These are phyloP conservation scores for Dasypus novemcinctus DNA, from an alignment of 2,113 vertebrate species.

Conservation along the genomic window DNA sequence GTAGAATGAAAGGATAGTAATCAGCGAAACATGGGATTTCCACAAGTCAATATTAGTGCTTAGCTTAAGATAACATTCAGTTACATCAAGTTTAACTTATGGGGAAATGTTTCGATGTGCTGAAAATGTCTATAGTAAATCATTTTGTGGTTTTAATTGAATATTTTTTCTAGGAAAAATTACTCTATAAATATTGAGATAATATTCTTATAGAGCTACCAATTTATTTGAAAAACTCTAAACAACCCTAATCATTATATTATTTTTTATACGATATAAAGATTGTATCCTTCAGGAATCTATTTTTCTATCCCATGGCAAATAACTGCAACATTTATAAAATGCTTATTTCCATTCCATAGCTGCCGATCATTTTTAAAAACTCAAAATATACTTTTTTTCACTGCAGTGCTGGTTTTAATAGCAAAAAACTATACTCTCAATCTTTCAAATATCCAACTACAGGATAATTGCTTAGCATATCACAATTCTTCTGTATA, in stretches of 20 bases:
- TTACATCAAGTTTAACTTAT: slow-evolving; percentile 82
- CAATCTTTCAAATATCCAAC: background rate
- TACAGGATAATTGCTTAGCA: background rate
- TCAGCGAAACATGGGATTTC: slow-evolving; percentile 77
- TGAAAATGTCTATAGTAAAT: slow-evolving; percentile 79
- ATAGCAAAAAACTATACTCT: background rate
- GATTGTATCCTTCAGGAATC: slow-evolving; percentile 24
- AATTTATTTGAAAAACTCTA: slow-evolving; percentile 75
- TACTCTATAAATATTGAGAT: slow-evolving; percentile 76
- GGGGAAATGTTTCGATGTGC: slow-evolving; percentile 77
- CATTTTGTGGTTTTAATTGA: slow-evolving; percentile 75
- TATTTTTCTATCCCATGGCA: slow-evolving; percentile 3
- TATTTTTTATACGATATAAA: slow-evolving; percentile 37
- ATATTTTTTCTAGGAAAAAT: slow-evolving; percentile 71
- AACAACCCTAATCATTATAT: slow-evolving; percentile 61
- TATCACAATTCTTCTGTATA: background rate
- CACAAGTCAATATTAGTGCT: slow-evolving; percentile 78
- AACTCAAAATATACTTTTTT: background rate
- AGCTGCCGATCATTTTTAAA: background rate
- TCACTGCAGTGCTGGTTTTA: background rate
- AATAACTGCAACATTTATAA: slow-evolving; percentile 33
- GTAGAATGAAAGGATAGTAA: slow-evolving; percentile 75
- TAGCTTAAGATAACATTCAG: slow-evolving; percentile 75
- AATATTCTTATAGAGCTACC: slow-evolving; percentile 73
- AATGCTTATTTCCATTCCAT: background rate